Evolutionary conservation across 2,113 vertebrate genomes (phyloP).

Genomic region (Gobius niger): DNA sequence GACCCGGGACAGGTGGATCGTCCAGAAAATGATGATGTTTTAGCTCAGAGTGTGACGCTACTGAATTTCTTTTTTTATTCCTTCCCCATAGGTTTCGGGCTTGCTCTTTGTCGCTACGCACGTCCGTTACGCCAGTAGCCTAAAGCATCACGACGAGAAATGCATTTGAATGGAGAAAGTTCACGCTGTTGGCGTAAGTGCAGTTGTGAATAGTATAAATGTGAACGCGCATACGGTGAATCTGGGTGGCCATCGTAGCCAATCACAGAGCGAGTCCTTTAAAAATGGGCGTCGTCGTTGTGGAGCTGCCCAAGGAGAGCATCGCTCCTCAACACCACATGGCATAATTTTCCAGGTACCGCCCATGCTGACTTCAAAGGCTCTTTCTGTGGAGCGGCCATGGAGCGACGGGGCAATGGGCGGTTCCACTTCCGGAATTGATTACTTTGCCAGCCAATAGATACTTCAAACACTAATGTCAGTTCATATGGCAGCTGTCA

Average conservation of each 20-base stretch:
- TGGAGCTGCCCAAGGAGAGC: conserved; percentile 49
- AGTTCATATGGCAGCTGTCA: conserved; percentile 50
- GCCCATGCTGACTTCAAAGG: conserved; percentile 60
- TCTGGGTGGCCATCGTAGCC: conserved; percentile 59
- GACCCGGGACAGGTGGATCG: conserved; percentile 24
- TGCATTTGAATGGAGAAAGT: not conserved
- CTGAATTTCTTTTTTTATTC: conserved; percentile 72
- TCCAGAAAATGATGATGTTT: conserved; percentile 39
- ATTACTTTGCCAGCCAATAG: conserved; percentile 63
- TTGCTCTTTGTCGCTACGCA: conserved; percentile 79
- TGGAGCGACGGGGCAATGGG: conserved; percentile 52
- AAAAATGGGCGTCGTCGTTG: conserved; percentile 54
- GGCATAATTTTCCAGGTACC: conserved; percentile 68
- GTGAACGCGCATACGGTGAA: conserved; percentile 67
- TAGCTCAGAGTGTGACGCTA: conserved; percentile 56
- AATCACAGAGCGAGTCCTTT: conserved; percentile 62
- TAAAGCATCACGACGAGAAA: conserved; percentile 17
- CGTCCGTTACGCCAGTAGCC: conserved; percentile 63
- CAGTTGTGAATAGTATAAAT: conserved; percentile 62
- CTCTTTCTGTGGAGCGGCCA: conserved; percentile 39
- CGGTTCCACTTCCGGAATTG: conserved; percentile 43
- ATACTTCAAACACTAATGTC: conserved; percentile 13
- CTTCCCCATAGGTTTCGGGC: conserved; percentile 75
- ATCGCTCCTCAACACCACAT: conserved; percentile 66
- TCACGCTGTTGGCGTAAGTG: conserved; percentile 50